A percentile compares a stretch with the other conserved stretches of the same genome.
Evolutionary conservation across 1,140 invertebrate genomes (phyloP).

Genomic region (Temnothorax curvispinosus): DNA sequence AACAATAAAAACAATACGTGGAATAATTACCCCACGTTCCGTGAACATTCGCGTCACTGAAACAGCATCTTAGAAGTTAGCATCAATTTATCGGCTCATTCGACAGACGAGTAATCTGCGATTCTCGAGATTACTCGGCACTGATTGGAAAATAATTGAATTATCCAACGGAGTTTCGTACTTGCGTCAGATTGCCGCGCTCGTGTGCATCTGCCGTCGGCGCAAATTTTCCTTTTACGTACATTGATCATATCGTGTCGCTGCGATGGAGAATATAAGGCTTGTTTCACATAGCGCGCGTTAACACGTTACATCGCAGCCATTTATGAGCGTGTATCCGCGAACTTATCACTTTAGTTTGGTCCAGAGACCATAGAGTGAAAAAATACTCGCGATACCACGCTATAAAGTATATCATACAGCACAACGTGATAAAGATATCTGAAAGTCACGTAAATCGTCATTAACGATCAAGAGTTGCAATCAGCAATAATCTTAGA

Average conservation of each 20-base stretch:
- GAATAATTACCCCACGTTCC: not conserved
- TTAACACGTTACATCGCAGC: not conserved
- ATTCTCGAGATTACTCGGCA: conserved; percentile 6
- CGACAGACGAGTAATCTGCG: conserved; percentile 16
- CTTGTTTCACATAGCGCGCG: not conserved
- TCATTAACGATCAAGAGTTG: conserved; percentile 5
- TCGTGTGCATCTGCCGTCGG: not conserved
- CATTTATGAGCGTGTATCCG: not conserved
- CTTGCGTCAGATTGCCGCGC: not conserved
- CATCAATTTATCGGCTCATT: not conserved
- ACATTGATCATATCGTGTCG: not conserved
- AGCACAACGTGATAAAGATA: not conserved
- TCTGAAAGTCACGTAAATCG: not conserved
- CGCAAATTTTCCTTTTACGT: conserved; percentile 16
- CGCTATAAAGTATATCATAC: conserved; percentile 14
- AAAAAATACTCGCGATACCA: conserved; percentile 14
- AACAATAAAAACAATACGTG: not conserved
- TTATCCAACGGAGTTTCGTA: not conserved
- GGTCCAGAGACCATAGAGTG: not conserved
- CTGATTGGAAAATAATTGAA: conserved; percentile 38
- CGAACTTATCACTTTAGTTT: not conserved
- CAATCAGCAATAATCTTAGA: conserved; percentile 5
- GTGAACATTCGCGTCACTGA: not conserved
- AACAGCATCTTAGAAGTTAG: not conserved
- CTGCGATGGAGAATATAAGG: not conserved